phyloP scores from a whole-genome alignment of 35 echinoderm and acorn worm genomes.

The Diadema setosum region DNA sequence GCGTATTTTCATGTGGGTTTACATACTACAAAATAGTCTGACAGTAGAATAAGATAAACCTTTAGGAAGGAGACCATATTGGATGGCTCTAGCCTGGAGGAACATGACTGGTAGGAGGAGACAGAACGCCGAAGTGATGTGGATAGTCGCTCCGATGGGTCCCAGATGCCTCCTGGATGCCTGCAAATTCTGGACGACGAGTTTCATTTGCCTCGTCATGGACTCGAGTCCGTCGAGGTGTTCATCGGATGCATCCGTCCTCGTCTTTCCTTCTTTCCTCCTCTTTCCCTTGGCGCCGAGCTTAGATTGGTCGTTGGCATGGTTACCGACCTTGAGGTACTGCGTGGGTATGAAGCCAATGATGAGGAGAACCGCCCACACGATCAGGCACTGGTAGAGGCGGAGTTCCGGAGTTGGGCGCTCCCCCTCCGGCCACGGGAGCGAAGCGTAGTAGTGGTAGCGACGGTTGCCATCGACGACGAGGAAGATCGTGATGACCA shows the following conservation, averaged over 20 bases:
- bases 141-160: conserved; percentile 79
- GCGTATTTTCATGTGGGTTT: no score
- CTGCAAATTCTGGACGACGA: background rate
- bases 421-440: conserved; percentile 73
- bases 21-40: no score
- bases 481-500: conserved; percentile 65
- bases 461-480: conserved; percentile 62
- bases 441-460: conserved; percentile 69
- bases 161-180: conserved; percentile 73
- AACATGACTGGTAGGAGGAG: conserved; percentile 92
- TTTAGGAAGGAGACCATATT: conserved; percentile 65
- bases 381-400: conserved; percentile 63
- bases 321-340: conserved; percentile 88
- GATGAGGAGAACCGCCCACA: conserved; percentile 68
- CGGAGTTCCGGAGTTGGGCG: background rate
- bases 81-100: conserved; percentile 86
- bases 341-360: conserved; percentile 93
- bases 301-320: conserved; percentile 84
- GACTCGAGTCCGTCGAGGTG: background rate
- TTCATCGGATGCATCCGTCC: background rate
- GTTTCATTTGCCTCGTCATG: background rate
- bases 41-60: conserved; percentile 65
- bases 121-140: conserved; percentile 93
- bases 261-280: background rate
- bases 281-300: conserved; percentile 67